Evolutionary conservation across 2,113 vertebrate species (phyloP), one percentile per base, ranked within the genome.

Genomic region (Choloepus hoffmanni): DNA sequence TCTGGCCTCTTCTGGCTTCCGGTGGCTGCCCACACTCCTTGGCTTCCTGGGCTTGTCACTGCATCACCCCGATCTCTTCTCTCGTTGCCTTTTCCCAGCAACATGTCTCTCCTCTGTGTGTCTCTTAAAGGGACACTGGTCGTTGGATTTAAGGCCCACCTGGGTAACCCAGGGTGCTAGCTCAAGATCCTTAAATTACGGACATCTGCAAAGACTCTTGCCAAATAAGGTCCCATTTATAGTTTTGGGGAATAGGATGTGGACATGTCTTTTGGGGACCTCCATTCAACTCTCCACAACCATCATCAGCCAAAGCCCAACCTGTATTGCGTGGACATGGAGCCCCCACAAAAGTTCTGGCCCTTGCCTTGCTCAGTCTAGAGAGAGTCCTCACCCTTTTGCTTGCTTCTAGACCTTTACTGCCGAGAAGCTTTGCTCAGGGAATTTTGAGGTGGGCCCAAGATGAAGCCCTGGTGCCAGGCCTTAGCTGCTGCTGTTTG

Each of bases 21-120:
- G 33, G 33, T 5, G 67, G 89, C 16, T n/a, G 15, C 6, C 0
- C 16, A 16, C n/a, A 1, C 1, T 19, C 63, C 70, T 26, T 30
- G 58, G 81, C 26, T 24, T 23, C 45, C 5, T 23, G 0, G 18
- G 33, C 19, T 28, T 43, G 19, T 33, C 7, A 23, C 73, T 5
- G 18, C 16, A 4, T 33, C 7, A 1, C 60, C 26, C 70, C 2
- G 0, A 0, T 13, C 43, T 33, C 36, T 33, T 15, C n/a, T 43
- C 62, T 23, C 50, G 13, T 14, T 53, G 50, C 33, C 67, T 65
- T 33, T 60, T 40, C 28, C 43, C n/a, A 58, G 55, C 90, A 19
- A 18, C 3, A 1, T 55, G 70, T 14, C 55, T 30, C 36, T n/a
- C 28, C 45, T 84, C 70, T 11, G 45, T 1, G 28, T 36, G n/a